Evolutionary conservation across 2,888 invertebrate genomes (phyloP).

Genomic region (Tethea ocularis): DNA sequence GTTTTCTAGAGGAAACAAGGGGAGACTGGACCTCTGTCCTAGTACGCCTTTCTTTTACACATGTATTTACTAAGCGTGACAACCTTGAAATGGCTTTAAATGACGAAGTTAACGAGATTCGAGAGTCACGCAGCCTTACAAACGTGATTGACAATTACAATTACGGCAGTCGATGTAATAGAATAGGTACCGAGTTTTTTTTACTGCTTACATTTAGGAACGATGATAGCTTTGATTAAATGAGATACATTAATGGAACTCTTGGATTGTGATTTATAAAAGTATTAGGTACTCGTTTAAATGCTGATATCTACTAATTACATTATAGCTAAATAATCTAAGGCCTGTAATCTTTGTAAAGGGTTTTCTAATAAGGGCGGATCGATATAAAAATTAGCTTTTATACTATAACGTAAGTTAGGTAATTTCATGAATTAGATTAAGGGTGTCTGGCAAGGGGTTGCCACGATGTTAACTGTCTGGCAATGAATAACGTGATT

Average conservation of each 20-base stretch:
- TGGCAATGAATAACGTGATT: too few species aligned
- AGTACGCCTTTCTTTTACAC: neutral
- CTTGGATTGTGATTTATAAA: too few species aligned
- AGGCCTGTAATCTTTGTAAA: too few species aligned
- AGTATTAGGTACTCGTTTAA: too few species aligned
- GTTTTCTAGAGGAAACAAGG: neutral
- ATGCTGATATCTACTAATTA: too few species aligned
- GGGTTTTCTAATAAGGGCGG: too few species aligned
- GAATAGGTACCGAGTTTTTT: neutral
- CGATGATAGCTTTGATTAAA: neutral
- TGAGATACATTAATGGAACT: neutral
- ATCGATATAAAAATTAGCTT: too few species aligned
- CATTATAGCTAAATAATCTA: too few species aligned
- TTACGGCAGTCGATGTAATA: neutral
- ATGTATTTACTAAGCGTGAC: neutral
- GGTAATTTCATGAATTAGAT: too few species aligned
- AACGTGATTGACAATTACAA: slow-evolving; percentile 7
- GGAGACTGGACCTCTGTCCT: neutral
- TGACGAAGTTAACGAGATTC: slow-evolving; percentile 6
- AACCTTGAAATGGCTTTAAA: slow-evolving; percentile 9
- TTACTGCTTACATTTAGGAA: neutral
- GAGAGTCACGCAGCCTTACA: slow-evolving; percentile 2
- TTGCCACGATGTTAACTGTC: too few species aligned
- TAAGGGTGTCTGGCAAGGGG: too few species aligned
- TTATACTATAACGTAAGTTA: too few species aligned